Percentiles rank a stretch among this genome's conserved stretches.
Evolutionary conservation across 2,113 vertebrate genomes (phyloP).

Genomic region (Gavialis gangeticus): DNA sequence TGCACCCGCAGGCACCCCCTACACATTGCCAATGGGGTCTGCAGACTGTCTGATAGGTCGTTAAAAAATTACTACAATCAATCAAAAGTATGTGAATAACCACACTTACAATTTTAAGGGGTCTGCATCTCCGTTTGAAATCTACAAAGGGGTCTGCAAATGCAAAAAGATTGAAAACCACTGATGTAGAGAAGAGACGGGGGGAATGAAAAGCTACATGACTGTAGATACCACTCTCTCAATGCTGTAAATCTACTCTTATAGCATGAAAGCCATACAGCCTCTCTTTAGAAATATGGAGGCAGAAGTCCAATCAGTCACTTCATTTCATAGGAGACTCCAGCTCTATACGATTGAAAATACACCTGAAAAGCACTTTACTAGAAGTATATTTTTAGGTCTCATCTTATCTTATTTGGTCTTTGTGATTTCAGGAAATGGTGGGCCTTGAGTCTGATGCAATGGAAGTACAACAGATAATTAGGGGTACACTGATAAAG

Average conservation of each 20-base stretch:
- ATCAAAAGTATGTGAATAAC: neutral
- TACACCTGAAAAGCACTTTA: neutral
- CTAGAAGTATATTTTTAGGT: neutral
- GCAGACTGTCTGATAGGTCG: too few species aligned
- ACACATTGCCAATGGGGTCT: too few species aligned
- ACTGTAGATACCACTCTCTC: neutral
- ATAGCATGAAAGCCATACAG: neutral
- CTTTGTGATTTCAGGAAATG: neutral
- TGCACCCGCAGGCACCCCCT: too few species aligned
- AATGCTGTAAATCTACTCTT: rapidly evolving
- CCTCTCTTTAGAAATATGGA: neutral
- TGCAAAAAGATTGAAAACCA: too few species aligned
- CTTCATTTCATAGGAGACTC: neutral
- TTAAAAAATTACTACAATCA: too few species aligned
- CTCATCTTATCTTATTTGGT: neutral
- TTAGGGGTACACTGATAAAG: too few species aligned
- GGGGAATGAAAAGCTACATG: rapidly evolving
- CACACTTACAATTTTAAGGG: too few species aligned
- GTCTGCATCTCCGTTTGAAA: too few species aligned
- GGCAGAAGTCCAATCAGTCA: neutral
- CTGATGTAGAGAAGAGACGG: neutral
- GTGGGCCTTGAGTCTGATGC: neutral
- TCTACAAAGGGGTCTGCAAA: too few species aligned
- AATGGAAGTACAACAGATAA: neutral
- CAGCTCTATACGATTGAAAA: neutral